phyloP scores from a whole-genome alignment of 2,888 invertebrate genomes.

The Ophraella communa region DNA sequence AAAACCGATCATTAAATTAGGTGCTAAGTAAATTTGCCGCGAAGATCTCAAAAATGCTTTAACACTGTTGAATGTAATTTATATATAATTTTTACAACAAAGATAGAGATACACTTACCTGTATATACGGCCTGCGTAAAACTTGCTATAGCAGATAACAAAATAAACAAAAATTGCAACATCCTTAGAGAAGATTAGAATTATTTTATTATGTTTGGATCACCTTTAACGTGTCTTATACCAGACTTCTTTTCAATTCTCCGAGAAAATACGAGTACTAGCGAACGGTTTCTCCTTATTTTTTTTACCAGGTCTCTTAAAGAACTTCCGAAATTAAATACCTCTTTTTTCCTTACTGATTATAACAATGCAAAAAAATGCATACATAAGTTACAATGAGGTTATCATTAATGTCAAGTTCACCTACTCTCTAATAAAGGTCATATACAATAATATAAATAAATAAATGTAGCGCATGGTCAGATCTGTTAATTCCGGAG shows the following conservation, averaged over 20 bases:
- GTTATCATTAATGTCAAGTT: constrained; percentile 24
- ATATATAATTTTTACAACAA: too few species aligned
- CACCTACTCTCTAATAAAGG: constrained; percentile 17
- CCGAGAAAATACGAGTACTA: constrained; percentile 2
- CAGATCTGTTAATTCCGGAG: background rate
- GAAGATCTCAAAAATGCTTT: too few species aligned
- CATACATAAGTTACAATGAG: constrained; percentile 10
- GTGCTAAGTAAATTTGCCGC: too few species aligned
- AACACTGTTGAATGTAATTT: too few species aligned
- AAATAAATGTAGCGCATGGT: constrained; percentile 15
- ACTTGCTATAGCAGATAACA: constrained; percentile 2
- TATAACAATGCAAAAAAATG: constrained; percentile 16
- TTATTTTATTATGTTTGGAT: constrained; percentile 21
- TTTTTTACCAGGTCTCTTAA: background rate
- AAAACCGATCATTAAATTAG: too few species aligned
- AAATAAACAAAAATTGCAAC: constrained; percentile 22
- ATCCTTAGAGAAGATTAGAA: constrained; percentile 12
- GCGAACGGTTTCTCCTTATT: constrained; percentile 15
- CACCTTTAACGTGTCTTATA: constrained; percentile 24
- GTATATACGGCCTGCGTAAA: constrained; percentile 10
- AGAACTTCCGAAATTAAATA: background rate
- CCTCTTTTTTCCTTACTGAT: background rate
- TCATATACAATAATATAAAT: background rate
- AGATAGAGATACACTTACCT: constrained; percentile 11
- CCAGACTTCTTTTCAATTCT: constrained; percentile 15